These are phyloP conservation scores for Rhimphoctona megacephalus DNA, from an alignment of 2,888 invertebrate genomes.

Conservation along the genomic window DNA sequence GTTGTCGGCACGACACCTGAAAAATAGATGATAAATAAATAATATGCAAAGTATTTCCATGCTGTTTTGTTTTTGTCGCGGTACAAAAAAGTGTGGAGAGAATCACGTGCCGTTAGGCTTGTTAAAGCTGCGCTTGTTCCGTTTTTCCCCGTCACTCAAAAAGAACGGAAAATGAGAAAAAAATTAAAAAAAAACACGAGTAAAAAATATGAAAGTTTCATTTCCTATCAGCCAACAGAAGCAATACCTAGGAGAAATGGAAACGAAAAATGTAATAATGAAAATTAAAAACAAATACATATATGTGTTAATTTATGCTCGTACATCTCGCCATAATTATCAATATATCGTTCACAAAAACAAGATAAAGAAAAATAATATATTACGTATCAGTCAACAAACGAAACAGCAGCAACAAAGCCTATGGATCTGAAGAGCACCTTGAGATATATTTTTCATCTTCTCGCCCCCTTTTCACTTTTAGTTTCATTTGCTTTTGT, in stretches of 20 bases:
- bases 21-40: slow-evolving; percentile 60
- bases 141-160: slow-evolving; percentile 18
- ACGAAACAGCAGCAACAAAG: slow-evolving; percentile 67
- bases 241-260: slow-evolving; percentile 75
- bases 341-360: slow-evolving; percentile 51
- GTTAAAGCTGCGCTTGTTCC: slow-evolving; percentile 37
- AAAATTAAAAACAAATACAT: slow-evolving; percentile 15
- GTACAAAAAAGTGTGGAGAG: slow-evolving; percentile 45
- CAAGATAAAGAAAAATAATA: background rate
- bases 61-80: slow-evolving; percentile 34
- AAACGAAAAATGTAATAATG: slow-evolving; percentile 59
- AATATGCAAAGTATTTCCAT: slow-evolving; percentile 61
- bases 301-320: slow-evolving; percentile 29
- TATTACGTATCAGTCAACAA: slow-evolving; percentile 61
- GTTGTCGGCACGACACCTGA: slow-evolving; percentile 65
- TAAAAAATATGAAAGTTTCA: slow-evolving; percentile 53
- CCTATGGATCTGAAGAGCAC: slow-evolving; percentile 58
- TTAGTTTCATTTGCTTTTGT: background rate
- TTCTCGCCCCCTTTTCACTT: background rate
- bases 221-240: slow-evolving; percentile 76
- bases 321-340: slow-evolving; percentile 44
- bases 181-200: background rate
- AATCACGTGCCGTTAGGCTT: slow-evolving; percentile 66
- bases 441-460: slow-evolving; percentile 15
- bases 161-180: background rate